Percentiles rank a stretch among this genome's conserved stretches.
Conservation (phyloP, 1,140 invertebrate species). For the Cydia fagiglandana region DNA sequence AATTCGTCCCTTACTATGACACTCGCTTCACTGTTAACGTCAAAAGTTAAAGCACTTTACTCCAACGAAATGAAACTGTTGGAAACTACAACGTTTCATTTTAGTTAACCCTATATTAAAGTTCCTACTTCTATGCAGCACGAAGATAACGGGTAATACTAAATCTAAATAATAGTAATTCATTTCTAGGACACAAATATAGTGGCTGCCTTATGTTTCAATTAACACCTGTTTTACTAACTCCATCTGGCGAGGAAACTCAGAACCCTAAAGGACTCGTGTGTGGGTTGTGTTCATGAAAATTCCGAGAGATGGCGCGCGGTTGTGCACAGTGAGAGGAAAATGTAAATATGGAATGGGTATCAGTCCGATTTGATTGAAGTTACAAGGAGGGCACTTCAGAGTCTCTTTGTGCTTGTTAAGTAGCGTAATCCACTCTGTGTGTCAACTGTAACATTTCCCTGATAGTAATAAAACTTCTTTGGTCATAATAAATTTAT, state of each 20-base stretch:
- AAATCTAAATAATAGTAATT: constrained; percentile 28
- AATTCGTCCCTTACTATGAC: background rate
- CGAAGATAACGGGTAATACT: constrained; percentile 12
- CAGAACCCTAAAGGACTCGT: background rate
- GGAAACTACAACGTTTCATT: background rate
- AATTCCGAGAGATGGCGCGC: constrained; percentile 9
- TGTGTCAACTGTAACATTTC: constrained; percentile 10
- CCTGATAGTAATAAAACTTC: background rate
- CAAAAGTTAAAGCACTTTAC: background rate
- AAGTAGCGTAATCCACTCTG: constrained; percentile 19
- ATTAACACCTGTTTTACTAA: constrained; percentile 15
- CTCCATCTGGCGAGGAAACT: constrained; percentile 1
- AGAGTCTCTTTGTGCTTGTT: background rate
- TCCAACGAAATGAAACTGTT: background rate
- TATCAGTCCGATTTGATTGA: constrained; percentile 21
- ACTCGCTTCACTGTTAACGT: background rate
- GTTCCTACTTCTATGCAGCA: background rate
- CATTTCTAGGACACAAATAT: constrained; percentile 26
- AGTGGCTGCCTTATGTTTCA: constrained; percentile 24
- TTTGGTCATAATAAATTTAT: background rate
- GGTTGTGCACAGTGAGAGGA: background rate
- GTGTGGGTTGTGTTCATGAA: background rate
- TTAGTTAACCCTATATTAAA: background rate
- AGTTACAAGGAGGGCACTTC: constrained; percentile 10
- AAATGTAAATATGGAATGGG: constrained; percentile 19